Evolutionary conservation across 2,113 vertebrate species (phyloP).

Genomic region (Recurvirostra avosetta): DNA sequence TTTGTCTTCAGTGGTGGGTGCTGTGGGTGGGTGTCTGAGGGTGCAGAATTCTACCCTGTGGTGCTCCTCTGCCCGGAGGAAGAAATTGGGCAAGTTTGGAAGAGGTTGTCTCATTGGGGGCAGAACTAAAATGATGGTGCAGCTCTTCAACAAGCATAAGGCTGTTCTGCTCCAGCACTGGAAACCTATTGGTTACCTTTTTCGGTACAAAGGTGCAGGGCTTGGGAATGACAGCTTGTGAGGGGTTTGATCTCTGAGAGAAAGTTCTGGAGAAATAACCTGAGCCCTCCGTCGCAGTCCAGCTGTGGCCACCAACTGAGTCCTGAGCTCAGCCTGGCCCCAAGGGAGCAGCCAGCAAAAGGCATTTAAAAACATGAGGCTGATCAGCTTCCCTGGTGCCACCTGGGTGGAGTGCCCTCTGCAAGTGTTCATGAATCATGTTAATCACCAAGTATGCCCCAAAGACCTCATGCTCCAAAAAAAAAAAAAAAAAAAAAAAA

Average conservation of each 20-base stretch:
- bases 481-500: background rate
- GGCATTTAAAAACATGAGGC: background rate
- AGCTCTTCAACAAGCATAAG: background rate
- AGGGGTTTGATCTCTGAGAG: background rate
- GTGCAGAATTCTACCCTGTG: background rate
- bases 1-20: background rate
- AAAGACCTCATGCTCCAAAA: background rate
- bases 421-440: background rate
- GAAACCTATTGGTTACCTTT: background rate
- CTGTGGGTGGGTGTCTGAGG: background rate
- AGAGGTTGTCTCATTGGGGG: background rate
- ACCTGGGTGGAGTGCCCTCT: background rate
- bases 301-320: background rate
- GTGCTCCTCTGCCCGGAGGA: background rate
- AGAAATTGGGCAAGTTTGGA: background rate
- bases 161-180: background rate
- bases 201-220: background rate
- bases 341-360: background rate
- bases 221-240: background rate
- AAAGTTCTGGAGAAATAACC: background rate
- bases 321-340: background rate
- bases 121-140: background rate
- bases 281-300: accelerated
- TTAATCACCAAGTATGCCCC: background rate
- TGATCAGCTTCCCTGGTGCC: background rate